Evolutionary conservation across 2,113 vertebrate genomes (phyloP).

Genomic region (Nycticorax nycticorax): DNA sequence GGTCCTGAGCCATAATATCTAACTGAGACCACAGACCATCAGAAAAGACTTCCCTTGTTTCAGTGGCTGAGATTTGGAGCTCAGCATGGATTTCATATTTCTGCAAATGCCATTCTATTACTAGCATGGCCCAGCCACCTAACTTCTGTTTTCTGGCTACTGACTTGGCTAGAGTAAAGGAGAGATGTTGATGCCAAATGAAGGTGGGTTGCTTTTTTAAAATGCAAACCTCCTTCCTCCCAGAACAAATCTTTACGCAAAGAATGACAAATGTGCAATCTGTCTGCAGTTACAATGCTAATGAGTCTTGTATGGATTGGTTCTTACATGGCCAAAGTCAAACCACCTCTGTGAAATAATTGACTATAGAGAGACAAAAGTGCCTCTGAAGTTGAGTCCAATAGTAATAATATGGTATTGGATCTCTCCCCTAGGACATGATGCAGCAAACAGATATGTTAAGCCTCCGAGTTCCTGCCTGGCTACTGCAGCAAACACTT

Average conservation of each 20-base stretch:
- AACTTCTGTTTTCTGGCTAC: background rate
- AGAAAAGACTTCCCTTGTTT: background rate
- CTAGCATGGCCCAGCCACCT: background rate
- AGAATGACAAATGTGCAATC: background rate
- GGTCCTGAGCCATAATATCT: background rate
- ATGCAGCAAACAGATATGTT: background rate
- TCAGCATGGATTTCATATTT: background rate
- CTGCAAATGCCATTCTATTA: background rate
- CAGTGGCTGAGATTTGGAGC: background rate
- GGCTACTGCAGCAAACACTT: background rate
- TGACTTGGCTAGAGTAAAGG: background rate
- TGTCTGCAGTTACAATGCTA: conserved; percentile 1
- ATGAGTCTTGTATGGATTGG: conserved; percentile 21
- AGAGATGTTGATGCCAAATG: background rate
- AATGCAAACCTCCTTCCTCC: background rate
- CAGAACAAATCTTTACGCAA: background rate
- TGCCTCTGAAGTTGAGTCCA: background rate
- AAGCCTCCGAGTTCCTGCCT: background rate
- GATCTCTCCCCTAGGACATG: background rate
- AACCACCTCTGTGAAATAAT: conserved; percentile 17
- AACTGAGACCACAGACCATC: rapidly evolving
- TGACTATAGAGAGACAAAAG: background rate
- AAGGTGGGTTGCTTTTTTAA: background rate
- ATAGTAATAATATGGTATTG: background rate
- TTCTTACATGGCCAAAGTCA: background rate